Evolutionary conservation across 2,888 invertebrate genomes (phyloP), one percentile per base, ranked within the genome.

Genomic region (Neuroscelio doddi): DNA sequence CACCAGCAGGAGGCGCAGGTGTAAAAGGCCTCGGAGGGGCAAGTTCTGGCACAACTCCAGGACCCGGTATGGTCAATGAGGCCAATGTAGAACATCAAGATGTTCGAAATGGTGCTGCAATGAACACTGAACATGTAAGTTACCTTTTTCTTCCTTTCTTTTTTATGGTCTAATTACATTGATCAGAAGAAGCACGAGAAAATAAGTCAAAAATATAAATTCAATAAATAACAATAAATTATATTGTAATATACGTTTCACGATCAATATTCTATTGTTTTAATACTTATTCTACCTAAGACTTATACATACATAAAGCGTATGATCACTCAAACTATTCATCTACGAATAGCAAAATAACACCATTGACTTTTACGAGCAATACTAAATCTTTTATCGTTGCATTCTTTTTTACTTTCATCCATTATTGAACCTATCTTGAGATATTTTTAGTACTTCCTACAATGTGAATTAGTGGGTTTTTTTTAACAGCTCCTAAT

Each of bases 1-100:
- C n/a, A n/a, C 88, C 88, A 39, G 88, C 85, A 67, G 82, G 84
- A 53, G 80, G 83, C 69, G 76, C 78, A 59, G 77, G 79, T 58
- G 79, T 77, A 21, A 85, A 82, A 70, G 78, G 80, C 57, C 68
- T 77, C 56, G 77, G 72, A 57, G 75, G 75, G 47, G 69, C 76
- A 44, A 76, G 72, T 44, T 50, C 55, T 45, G 56, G 63, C 9
- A 50, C 51, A 1, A 53, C 57, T 3, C 55, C 51, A 26, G 63
- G 74, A 68, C 62, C 70, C 68, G 78, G 80, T 30, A 75, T 83
- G 76, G 80, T 82, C 64, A 84, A 82, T 70, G 83, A 83, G 44
- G 76, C 81, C 52, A 74, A 78, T 64, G 71, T 79, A 41, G 81
- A 82, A 69, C 82, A 80, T 69, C 83, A 81, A 59, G 81, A 83